A percentile compares a stretch with the other conserved stretches of the same genome.
These are phyloP conservation scores for Tetranychus cinnabarinus DNA, from an alignment of 1,140 invertebrate genomes.

Conservation along the genomic window DNA sequence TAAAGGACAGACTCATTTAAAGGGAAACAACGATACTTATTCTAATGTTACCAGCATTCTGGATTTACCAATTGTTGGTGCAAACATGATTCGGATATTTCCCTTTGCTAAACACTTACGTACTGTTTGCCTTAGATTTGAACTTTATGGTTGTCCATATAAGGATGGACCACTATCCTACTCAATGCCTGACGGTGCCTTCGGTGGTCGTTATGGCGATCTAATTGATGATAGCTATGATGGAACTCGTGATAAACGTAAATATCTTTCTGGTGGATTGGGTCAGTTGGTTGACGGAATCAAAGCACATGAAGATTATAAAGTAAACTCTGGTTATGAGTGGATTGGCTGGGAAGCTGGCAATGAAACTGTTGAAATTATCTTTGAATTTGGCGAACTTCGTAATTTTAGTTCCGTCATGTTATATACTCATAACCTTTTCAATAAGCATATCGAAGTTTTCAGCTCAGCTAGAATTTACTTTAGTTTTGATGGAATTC, in stretches of 20 bases:
- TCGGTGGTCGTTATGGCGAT: slow-evolving; percentile 43
- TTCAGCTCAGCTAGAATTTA: slow-evolving; percentile 49
- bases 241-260: slow-evolving; percentile 42
- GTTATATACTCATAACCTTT: slow-evolving; percentile 50
- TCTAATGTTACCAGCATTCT: slow-evolving; percentile 45
- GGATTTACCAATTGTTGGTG: slow-evolving; percentile 45
- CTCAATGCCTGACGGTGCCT: slow-evolving; percentile 54
- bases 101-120: slow-evolving; percentile 55
- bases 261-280: slow-evolving; percentile 43
- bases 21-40: slow-evolving; percentile 57
- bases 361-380: slow-evolving; percentile 28
- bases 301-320: slow-evolving; percentile 50
- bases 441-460: slow-evolving; percentile 40
- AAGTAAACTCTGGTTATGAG: slow-evolving; percentile 45
- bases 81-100: slow-evolving; percentile 48
- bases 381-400: slow-evolving; percentile 65
- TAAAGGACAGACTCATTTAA: slow-evolving; percentile 27
- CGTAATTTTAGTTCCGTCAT: slow-evolving; percentile 61
- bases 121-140: slow-evolving; percentile 64
- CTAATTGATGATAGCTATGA: slow-evolving; percentile 79
- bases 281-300: slow-evolving; percentile 70
- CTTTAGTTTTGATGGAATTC: slow-evolving; percentile 52
- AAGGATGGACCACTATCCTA: slow-evolving; percentile 54
- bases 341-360: slow-evolving; percentile 58
- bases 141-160: slow-evolving; percentile 50